These are phyloP conservation scores for Apodemia hepburni DNA, from an alignment of 2,888 invertebrate species.

Conservation along the genomic window DNA sequence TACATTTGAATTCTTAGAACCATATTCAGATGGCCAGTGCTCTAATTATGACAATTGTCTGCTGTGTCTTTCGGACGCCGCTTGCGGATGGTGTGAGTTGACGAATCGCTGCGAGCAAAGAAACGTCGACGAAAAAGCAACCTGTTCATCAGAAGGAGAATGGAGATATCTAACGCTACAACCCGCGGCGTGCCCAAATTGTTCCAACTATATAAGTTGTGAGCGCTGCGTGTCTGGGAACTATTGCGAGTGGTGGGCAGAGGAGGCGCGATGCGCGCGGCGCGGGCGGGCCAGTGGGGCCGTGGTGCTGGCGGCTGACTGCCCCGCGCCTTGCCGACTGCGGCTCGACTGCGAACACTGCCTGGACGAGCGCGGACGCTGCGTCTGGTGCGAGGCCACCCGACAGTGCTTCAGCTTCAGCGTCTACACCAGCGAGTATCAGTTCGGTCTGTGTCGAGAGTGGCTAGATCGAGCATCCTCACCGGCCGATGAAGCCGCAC, in stretches of 20 bases:
- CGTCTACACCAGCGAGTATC: slow-evolving; percentile 96
- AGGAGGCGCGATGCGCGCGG: slow-evolving; percentile 92
- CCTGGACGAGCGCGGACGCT: slow-evolving; percentile 91
- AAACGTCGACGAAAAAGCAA: slow-evolving; percentile 82
- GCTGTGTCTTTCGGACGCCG: slow-evolving; percentile 91
- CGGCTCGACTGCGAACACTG: slow-evolving; percentile 90
- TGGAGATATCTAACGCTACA: slow-evolving; percentile 92
- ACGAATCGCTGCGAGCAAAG: slow-evolving; percentile 86
- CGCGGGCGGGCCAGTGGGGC: slow-evolving; percentile 87
- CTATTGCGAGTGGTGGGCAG: slow-evolving; percentile 95
- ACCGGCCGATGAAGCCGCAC: slow-evolving; percentile 48
- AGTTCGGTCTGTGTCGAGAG: slow-evolving; percentile 94
- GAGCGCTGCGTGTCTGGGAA: slow-evolving; percentile 89
- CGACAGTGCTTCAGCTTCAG: slow-evolving; percentile 96
- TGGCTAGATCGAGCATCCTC: slow-evolving; percentile 92
- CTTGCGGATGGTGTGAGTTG: slow-evolving; percentile 95
- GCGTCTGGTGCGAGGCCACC: slow-evolving; percentile 97
- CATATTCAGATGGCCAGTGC: slow-evolving; percentile 91
- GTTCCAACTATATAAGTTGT: slow-evolving; percentile 94
- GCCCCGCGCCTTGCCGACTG: slow-evolving; percentile 90
- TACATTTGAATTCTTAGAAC: slow-evolving; percentile 94
- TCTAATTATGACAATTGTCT: slow-evolving; percentile 90
- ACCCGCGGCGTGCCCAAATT: slow-evolving; percentile 91
- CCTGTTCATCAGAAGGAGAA: slow-evolving; percentile 77
- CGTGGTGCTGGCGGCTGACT: slow-evolving; percentile 80